A percentile compares a stretch with the other conserved stretches of the same genome.
Evolutionary conservation across 2,797 vertebrate species (phyloP).

Genomic region (Pagetopsis macropterus): DNA sequence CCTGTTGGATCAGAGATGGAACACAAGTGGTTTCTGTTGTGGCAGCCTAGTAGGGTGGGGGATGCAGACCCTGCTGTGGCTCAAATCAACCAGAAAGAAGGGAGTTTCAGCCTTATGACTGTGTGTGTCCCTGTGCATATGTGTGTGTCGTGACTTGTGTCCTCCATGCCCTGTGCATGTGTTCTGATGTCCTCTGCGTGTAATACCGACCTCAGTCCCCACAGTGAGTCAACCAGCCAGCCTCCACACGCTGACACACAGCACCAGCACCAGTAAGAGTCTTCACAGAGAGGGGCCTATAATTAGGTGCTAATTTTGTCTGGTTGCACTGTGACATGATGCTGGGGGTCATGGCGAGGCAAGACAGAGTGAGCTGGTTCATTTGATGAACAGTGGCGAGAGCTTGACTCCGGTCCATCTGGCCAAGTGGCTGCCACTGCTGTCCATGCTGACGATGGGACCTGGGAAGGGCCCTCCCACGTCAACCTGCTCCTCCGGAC

Average conservation of each 20-base stretch:
- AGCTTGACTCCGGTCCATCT: slow-evolving; percentile 71
- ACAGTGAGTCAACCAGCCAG: slow-evolving; percentile 69
- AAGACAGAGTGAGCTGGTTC: slow-evolving; percentile 52
- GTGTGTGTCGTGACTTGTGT: slow-evolving; percentile 38
- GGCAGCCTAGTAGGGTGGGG: slow-evolving; percentile 29
- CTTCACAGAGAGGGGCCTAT: slow-evolving; percentile 77
- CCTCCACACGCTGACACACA: slow-evolving; percentile 71
- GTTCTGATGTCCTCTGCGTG: slow-evolving; percentile 49
- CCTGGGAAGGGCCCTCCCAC: slow-evolving; percentile 69
- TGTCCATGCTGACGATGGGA: slow-evolving; percentile 51
- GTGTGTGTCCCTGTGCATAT: slow-evolving; percentile 34
- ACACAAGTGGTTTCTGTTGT: slow-evolving; percentile 70
- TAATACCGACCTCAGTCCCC: slow-evolving; percentile 46
- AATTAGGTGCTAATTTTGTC: slow-evolving; percentile 82
- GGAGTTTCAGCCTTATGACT: slow-evolving; percentile 29
- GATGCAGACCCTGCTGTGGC: slow-evolving; percentile 49
- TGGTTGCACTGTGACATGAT: slow-evolving; percentile 72
- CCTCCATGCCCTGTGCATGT: slow-evolving; percentile 36
- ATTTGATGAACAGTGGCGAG: slow-evolving; percentile 66
- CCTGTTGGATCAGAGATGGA: slow-evolving; percentile 70
- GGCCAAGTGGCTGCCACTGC: slow-evolving; percentile 63
- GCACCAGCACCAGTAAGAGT: slow-evolving; percentile 63
- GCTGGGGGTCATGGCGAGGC: slow-evolving; percentile 68
- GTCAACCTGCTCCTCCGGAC: slow-evolving; percentile 71
- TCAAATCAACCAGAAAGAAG: slow-evolving; percentile 59